Evolutionary conservation across 2,888 invertebrate genomes (phyloP), one percentile per base, ranked within the genome.

Genomic region (Heteromyza rotundicornis): DNA sequence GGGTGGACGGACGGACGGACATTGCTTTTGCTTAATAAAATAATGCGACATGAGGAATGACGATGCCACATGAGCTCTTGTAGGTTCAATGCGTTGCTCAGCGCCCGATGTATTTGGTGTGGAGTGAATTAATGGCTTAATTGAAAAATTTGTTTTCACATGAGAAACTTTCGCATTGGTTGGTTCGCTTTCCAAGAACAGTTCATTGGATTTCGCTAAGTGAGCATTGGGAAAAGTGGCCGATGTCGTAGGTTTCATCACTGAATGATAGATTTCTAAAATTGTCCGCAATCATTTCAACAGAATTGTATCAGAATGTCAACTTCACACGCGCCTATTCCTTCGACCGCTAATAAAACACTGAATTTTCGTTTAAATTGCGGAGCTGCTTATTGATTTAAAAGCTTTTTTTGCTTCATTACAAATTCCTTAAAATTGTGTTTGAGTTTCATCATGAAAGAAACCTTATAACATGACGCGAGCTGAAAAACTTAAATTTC

Each of bases 41-140:
- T 79, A 79, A 79, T 79, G 70, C 76, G 76, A 79, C 76, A 78
- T 70, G 75, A 75, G 74, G 72, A 75, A 75, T 79, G 77, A 72
- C 63, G 55, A 61, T 24, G 36, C 23, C 22, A 5, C 47, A 47
- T 47, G 47, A 47, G 47, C 14, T 12, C 40, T 14, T 3, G 20
- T 47, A 20, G 61, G 63, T 63, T 65, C 63, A 62, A 62, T 19
- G 59, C 3, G 17, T 8, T 7, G 17, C 47, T 7, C 40, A 14
- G 12, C 32, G 57, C 16, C 53, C 59, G 57, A 60, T 60, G 65
- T 69, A 66, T 67, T 67, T 70, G 71, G 71, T 70, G 67, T 72
- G 68, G 65, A 79, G 67, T 74, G 77, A 80, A 79, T 80, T 77
- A 80, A 80, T 79, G 75, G 77, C 78, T 80, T 80, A 79, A 80